Base-by-base conservation (phyloP, 2,888 invertebrate genomes). In the Melanotus villosus region DNA sequence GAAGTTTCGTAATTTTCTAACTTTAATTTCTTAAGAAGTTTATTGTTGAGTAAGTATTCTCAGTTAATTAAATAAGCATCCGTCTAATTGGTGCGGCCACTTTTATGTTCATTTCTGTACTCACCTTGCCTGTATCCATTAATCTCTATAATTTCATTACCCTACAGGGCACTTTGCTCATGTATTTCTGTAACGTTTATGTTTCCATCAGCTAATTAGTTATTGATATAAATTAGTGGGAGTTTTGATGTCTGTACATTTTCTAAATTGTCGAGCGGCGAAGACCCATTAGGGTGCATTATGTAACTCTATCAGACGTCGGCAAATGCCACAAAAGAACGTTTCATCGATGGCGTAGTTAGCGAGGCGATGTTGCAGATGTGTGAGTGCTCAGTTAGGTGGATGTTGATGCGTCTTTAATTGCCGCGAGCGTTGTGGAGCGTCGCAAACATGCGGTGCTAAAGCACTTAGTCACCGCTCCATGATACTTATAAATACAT, bases 381-480 rank as follows among this genome's bases (percentile, higher is more conserved):
- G 68, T 64, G 41, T 56, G 43, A 62, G 56, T 54, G 52, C 21
- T 60, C 66, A 60, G 34, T 66, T 67, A 52, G 56, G 60, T 56
- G 65, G 43, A 43, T 57, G 59, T 60, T 73, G 73, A 73, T 73
- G 70, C 63, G 70, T 68, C 73, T 73, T 73, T 73, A 73, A 73
- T 73, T 73, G 73, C 68, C 57, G 18, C 19, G 21, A n/a, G n/a
- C n/a, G 26, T 7, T 7, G 26, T 7, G n/a, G 26, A 66, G 60
- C 63, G 64, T 62, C 63, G 41, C 66, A 65, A 65, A 68, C 70
- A 68, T 59, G 62, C 69, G 60, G 56, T 19, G 64, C 58, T 43
- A 65, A 66, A 64, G 59, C 70, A 68, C 65, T 72, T 60, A 65
- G 59, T 54, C 65, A 64, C 52, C 56, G 32, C 47, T 41, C 52